Conservation (phyloP, 2,888 invertebrate species). For the Tuta absoluta region DNA sequence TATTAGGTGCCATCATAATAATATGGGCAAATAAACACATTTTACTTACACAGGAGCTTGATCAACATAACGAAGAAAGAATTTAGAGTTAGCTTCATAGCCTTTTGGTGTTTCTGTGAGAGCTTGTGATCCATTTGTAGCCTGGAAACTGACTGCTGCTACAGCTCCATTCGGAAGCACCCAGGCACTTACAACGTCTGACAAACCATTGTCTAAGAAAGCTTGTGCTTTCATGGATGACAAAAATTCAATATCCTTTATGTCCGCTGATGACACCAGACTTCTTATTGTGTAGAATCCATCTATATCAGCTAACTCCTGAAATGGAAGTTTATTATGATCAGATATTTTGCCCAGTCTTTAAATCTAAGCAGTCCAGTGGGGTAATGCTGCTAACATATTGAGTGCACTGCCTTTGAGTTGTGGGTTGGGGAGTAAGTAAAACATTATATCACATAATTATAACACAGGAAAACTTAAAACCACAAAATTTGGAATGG, state of each 20-base stretch:
- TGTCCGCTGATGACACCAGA: constrained; percentile 84
- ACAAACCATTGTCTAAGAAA: constrained; percentile 87
- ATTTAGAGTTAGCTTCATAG: constrained; percentile 85
- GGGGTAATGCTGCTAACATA: neutral
- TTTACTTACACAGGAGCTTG: constrained; percentile 86
- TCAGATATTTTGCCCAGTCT: neutral
- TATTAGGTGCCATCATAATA: too few species aligned
- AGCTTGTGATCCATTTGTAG: constrained; percentile 56
- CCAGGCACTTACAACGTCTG: constrained; percentile 90
- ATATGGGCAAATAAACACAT: too few species aligned
- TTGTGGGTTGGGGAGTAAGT: too few species aligned
- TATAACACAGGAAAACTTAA: too few species aligned
- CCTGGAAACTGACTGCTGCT: constrained; percentile 84
- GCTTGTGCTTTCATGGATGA: constrained; percentile 91
- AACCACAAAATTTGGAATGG: too few species aligned
- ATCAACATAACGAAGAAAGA: constrained; percentile 90
- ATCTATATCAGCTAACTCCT: constrained; percentile 84
- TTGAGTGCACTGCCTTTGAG: too few species aligned
- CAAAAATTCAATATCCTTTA: constrained; percentile 84
- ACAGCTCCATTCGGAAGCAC: constrained; percentile 90
- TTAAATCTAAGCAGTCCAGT: neutral
- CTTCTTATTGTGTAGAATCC: constrained; percentile 89
- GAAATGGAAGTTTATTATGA: constrained; percentile 41
- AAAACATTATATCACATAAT: too few species aligned
- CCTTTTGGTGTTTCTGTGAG: constrained; percentile 39